Evolutionary conservation across 1,140 invertebrate species (phyloP), one percentile per base, ranked within the genome.

Genomic region (Polypedilum pembai): DNA sequence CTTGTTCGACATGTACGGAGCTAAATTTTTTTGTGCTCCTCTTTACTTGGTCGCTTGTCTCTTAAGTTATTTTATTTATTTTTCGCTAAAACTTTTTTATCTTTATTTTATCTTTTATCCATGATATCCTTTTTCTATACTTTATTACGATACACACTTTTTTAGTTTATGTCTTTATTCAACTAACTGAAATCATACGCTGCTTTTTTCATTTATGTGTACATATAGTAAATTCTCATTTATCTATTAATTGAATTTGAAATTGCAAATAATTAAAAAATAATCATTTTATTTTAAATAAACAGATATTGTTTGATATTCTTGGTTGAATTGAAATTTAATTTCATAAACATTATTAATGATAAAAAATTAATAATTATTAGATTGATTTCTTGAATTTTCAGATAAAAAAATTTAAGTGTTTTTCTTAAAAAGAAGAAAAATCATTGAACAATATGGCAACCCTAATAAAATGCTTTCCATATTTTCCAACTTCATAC

Each of bases 141-240:
- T 56, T 56, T 56, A 56, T 56, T 56, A 56, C 45, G n/a, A 33
- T 33, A 33, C 24, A 5, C 24, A 33, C 24, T 33, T 33, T 33
- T 15, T 56, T 56, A 12, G 45, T 56, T 56, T 56, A 56, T 56
- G 45, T 56, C 45, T 56, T 56, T 56, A 56, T 56, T 56, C n/a
- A 8, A 56, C 45, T 56, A 5, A 33, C 24, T 33, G 24, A 3
- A 33, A 33, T 33, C 24, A 33, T 5, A 33, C 24, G 24, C 24
- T 33, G 1, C 1, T 33, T 33, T 33, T 5, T 33, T 20, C 7
- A 69, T 18, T 20, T 18, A 69, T 69, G 4, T 69, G 3, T 69
- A 18, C 17, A 10, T 69, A 20, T 69, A 18, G 4, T 69, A 18
- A 69, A 18, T n/a, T 10, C 5, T 10, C 17, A 4, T 1, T 7